Evolutionary conservation across 2,113 vertebrate genomes (phyloP).

Genomic region (Tetrax tetrax): DNA sequence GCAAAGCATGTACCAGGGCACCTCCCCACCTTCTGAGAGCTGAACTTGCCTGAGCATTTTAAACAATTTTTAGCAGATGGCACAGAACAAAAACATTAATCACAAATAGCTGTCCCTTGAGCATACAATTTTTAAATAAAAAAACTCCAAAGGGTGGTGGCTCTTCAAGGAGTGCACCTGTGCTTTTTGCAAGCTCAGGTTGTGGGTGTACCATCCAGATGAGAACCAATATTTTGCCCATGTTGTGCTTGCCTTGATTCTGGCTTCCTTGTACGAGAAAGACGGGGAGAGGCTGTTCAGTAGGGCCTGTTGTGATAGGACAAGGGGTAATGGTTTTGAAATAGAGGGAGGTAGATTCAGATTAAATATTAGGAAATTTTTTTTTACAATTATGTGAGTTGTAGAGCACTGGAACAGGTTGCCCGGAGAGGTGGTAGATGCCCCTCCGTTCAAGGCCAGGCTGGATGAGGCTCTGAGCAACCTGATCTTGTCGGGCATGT

Average conservation of each 20-base stretch:
- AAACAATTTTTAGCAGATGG: neutral
- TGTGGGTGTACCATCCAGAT: neutral
- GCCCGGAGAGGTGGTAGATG: too few relatives aligned
- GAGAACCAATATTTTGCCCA: neutral
- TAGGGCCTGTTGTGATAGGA: too few relatives aligned
- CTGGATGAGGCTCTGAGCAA: too few relatives aligned
- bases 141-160: neutral
- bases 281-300: too few relatives aligned
- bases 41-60: neutral
- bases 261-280: neutral
- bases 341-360: too few relatives aligned
- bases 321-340: too few relatives aligned
- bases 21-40: neutral
- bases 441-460: too few relatives aligned
- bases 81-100: neutral
- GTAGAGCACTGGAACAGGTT: too few relatives aligned
- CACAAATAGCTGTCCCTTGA: neutral
- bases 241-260: neutral
- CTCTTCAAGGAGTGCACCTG: neutral
- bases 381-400: too few relatives aligned
- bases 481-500: too few relatives aligned
- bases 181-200: neutral
- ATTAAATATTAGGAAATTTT: too few relatives aligned
- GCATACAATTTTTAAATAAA: neutral
- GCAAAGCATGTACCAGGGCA: neutral